A percentile compares a stretch with the other conserved stretches of the same genome.
Evolutionary conservation across 2,888 invertebrate species (phyloP).

Genomic region (Stenolophus ochropezus): DNA sequence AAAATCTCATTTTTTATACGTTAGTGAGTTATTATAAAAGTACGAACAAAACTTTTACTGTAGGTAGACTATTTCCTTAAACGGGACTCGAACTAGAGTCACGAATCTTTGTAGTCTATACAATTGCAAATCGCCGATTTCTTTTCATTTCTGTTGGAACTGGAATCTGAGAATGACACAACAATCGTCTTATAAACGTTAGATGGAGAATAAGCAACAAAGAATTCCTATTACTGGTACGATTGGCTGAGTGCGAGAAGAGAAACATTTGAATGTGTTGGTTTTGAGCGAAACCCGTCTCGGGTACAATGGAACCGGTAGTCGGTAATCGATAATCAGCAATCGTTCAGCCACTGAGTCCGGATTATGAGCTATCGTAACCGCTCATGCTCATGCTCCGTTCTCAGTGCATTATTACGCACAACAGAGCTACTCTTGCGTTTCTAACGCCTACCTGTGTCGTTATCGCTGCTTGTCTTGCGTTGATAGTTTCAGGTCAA

Average conservation of each 20-base stretch:
- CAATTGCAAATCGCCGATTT: too few relatives aligned
- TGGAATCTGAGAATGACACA: too few relatives aligned
- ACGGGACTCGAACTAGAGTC: too few relatives aligned
- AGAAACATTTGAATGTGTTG: not conserved
- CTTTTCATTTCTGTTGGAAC: too few relatives aligned
- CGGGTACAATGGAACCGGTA: constrained; percentile 31
- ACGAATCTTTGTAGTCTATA: too few relatives aligned
- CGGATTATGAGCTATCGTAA: constrained; percentile 31
- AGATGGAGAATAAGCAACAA: too few relatives aligned
- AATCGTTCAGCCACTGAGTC: constrained; percentile 10
- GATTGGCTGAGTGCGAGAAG: not conserved
- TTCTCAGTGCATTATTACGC: constrained; percentile 39
- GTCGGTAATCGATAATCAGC: constrained; percentile 33
- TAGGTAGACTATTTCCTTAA: too few relatives aligned
- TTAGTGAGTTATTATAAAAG: too few relatives aligned
- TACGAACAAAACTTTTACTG: too few relatives aligned
- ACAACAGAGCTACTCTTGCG: constrained; percentile 43
- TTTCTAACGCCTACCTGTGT: constrained; percentile 58
- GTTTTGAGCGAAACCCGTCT: not conserved
- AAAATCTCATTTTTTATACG: too few relatives aligned
- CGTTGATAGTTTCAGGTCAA: constrained; percentile 59
- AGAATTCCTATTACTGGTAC: not conserved
- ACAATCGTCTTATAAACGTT: too few relatives aligned
- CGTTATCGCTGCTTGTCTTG: constrained; percentile 55
- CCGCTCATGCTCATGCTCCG: not conserved